These are phyloP conservation scores for Micromussa lordhowensis DNA, from an alignment of 92 coral and sea anemone genomes.

Conservation along the genomic window DNA sequence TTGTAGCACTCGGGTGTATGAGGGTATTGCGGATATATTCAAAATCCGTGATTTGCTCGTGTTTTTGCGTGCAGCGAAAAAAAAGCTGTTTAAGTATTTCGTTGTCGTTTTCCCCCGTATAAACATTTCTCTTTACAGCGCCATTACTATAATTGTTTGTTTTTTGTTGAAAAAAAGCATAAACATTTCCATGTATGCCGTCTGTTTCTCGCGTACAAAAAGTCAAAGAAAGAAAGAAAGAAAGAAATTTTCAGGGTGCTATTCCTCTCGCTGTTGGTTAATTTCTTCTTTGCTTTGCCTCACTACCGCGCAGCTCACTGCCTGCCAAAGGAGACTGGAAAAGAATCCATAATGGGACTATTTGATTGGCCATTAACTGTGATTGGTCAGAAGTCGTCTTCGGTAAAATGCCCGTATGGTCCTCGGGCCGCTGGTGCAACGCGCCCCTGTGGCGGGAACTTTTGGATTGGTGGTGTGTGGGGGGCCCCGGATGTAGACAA, in stretches of 20 bases:
- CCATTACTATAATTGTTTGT: not conserved
- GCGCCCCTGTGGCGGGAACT: constrained; percentile 71
- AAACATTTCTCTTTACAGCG: too few species aligned
- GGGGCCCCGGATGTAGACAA: constrained; percentile 44
- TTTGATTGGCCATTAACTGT: constrained; percentile 62
- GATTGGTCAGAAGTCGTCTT: constrained; percentile 52
- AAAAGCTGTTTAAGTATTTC: too few species aligned
- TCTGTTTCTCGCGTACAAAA: not conserved
- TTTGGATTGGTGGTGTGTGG: constrained; percentile 73
- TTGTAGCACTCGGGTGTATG: too few species aligned
- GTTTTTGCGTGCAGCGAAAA: too few species aligned
- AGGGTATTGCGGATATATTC: too few species aligned
- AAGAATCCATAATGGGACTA: constrained; percentile 49
- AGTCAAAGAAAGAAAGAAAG: not conserved
- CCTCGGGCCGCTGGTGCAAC: constrained; percentile 62
- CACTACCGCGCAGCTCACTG: constrained; percentile 60
- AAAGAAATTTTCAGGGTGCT: not conserved
- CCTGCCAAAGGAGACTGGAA: constrained; percentile 65
- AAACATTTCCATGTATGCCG: not conserved
- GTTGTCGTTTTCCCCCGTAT: too few species aligned
- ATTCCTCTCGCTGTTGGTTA: not conserved
- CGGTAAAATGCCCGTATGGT: constrained; percentile 63
- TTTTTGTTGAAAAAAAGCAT: not conserved
- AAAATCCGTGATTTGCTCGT: too few species aligned
- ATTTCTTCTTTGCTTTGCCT: not conserved